A percentile compares a stretch with the other conserved stretches of the same genome.
phyloP scores from a whole-genome alignment of 2,113 vertebrate genomes.

The Rhynchomys soricoides region DNA sequence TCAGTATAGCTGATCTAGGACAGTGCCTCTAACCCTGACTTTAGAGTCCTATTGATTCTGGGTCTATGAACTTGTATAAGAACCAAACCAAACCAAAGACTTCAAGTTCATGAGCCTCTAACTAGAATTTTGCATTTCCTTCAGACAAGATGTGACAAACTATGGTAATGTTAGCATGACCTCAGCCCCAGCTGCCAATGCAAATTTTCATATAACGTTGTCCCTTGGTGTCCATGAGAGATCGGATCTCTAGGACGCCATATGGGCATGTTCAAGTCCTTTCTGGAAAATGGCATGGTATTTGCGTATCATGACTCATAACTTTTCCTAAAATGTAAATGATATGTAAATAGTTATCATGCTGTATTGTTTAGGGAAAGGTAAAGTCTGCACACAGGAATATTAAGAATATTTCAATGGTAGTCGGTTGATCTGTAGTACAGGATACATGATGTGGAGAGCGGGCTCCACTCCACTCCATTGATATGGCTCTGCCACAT shows the following conservation, averaged over 20 bases:
- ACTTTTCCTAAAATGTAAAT: not conserved
- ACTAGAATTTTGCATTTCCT: not conserved
- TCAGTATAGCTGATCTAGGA: rapidly evolving
- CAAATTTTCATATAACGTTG: not conserved
- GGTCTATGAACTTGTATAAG: not conserved
- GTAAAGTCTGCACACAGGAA: not conserved
- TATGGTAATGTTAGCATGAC: not conserved
- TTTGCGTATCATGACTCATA: not conserved
- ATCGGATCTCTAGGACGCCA: not conserved
- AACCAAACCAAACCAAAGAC: not conserved
- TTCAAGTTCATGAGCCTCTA: not conserved
- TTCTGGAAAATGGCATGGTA: not conserved
- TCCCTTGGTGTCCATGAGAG: not conserved
- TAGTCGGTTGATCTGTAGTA: not conserved
- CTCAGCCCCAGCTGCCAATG: rapidly evolving
- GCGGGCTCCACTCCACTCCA: rapidly evolving
- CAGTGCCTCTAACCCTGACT: rapidly evolving
- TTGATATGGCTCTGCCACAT: rapidly evolving
- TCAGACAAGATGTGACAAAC: not conserved
- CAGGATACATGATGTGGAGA: not conserved
- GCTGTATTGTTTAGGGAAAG: not conserved
- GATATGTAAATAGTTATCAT: not conserved
- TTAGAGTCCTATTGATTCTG: not conserved
- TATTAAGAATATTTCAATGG: not conserved
- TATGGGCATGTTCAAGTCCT: not conserved